Evolutionary conservation across 1,140 invertebrate genomes (phyloP), one percentile per base, ranked within the genome.

Genomic region (Zaprionus inermis): DNA sequence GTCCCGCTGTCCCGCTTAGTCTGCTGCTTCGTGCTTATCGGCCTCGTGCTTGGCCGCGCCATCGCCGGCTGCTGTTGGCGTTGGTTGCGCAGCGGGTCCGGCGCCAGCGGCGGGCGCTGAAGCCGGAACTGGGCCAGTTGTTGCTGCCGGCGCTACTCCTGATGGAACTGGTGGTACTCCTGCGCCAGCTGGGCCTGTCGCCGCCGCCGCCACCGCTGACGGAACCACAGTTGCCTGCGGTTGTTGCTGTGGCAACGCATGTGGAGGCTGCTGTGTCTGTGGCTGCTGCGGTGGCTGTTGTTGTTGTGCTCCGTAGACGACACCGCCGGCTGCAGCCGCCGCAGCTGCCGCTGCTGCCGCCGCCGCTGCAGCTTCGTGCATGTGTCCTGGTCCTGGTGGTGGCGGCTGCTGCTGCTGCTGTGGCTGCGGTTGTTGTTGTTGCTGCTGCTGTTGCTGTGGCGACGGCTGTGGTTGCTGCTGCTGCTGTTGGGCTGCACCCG

Each of bases 401-500:
- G 55, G 69, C 11, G 68, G 80, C 30, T 30, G 66, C 9, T 60
- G 72, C 12, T 65, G 63, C 9, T 44, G 70, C n/a, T 56, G 66
- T 9, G 24, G 73, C 34, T 30, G 58, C 5, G 20, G 75, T 12
- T 28, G 69, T 12, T 52, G 74, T 1, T 72, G 74, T 11, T 67
- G 79, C 20, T 44, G 64, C 14, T 69, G 77, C 30, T 63, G 71
- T 22, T 68, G 72, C 0, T 46, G 71, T 12, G 77, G 77, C 12
- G 65, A 61, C 38, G 69, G 74, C 28, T 68, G 64, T n/a, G 59
- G 57, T 18, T 28, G 22, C 72, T 78, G 58, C 77, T 85, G 55
- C 24, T 90, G 88, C 54, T 86, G 86, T 9, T 83, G 89, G 52
- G 81, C 79, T 28, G 88, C 90, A 49, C 76, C 92, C 58, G 94